Evolutionary conservation across 2,113 vertebrate species (phyloP).

Genomic region (Myiopsitta monachus): DNA sequence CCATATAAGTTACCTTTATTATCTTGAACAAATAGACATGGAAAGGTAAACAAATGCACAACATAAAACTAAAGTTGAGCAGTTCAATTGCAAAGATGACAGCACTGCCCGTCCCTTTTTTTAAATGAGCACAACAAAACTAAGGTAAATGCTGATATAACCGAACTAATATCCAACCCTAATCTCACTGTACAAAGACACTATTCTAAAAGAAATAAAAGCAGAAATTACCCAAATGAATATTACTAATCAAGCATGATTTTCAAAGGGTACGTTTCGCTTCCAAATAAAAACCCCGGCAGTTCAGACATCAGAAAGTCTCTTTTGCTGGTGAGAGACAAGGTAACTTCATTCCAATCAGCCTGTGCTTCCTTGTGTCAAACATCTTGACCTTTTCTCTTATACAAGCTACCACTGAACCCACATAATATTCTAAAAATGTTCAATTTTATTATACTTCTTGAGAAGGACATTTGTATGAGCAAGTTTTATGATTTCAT

Average conservation of each 20-base stretch:
- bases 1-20: not conserved
- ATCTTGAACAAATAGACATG: not conserved
- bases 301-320: not conserved
- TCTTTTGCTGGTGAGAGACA: not conserved
- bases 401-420: not conserved
- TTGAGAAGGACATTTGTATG: not conserved
- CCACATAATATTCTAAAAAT: not conserved
- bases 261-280: not conserved
- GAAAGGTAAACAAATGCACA: not conserved
- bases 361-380: not conserved
- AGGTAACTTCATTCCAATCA: not conserved
- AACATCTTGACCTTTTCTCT: not conserved
- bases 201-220: not conserved
- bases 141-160: not conserved
- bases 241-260: not conserved
- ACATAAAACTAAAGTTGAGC: not conserved
- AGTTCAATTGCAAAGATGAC: not conserved
- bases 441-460: not conserved
- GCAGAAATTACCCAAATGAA: not conserved
- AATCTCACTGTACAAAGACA: not conserved
- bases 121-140: not conserved
- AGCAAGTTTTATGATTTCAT: not conserved
- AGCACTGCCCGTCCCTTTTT: not conserved
- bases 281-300: not conserved
- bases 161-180: not conserved